A percentile compares a stretch with the other conserved stretches of the same genome.
Conservation (phyloP, 2,113 vertebrate genomes). For the Synodontis membranacea region DNA sequence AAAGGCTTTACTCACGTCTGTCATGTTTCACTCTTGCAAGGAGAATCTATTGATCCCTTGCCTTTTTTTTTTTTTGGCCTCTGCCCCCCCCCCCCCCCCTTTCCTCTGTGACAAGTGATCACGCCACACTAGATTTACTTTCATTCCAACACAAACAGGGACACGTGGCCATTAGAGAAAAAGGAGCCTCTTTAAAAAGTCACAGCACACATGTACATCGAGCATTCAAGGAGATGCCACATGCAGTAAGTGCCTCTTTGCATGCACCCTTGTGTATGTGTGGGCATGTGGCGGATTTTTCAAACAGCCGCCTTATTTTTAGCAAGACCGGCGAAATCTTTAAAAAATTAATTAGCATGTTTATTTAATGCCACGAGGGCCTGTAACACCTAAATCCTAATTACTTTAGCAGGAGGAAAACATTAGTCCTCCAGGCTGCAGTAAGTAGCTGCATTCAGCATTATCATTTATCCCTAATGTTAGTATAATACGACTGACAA, state of each 20-base stretch:
- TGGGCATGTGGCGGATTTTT: not conserved
- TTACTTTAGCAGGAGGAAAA: slow-evolving; percentile 26
- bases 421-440: slow-evolving; percentile 24
- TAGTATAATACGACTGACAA: slow-evolving; percentile 64
- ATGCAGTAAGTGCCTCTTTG: slow-evolving; percentile 35
- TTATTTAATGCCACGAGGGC: slow-evolving; percentile 17
- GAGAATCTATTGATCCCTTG: slow-evolving; percentile 76
- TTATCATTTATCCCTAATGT: slow-evolving; percentile 67
- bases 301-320: not conserved
- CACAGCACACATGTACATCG: slow-evolving; percentile 18
- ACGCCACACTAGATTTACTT: slow-evolving; percentile 63
- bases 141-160: slow-evolving; percentile 58
- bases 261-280: slow-evolving; percentile 52
- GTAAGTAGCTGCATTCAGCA: slow-evolving; percentile 20
- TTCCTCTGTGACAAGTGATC: slow-evolving; percentile 66
- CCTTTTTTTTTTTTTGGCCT: slow-evolving; percentile 56
- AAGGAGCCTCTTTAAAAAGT: slow-evolving; percentile 43
- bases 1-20: slow-evolving; percentile 78
- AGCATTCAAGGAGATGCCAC: slow-evolving; percentile 34
- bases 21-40: slow-evolving; percentile 75
- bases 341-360: slow-evolving; percentile 28
- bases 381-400: slow-evolving; percentile 37
- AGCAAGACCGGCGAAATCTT: not conserved
- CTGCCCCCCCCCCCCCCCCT: not conserved
- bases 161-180: slow-evolving; percentile 49